Base-by-base conservation (phyloP, 2,113 vertebrate genomes). In the Centropus bengalensis region DNA sequence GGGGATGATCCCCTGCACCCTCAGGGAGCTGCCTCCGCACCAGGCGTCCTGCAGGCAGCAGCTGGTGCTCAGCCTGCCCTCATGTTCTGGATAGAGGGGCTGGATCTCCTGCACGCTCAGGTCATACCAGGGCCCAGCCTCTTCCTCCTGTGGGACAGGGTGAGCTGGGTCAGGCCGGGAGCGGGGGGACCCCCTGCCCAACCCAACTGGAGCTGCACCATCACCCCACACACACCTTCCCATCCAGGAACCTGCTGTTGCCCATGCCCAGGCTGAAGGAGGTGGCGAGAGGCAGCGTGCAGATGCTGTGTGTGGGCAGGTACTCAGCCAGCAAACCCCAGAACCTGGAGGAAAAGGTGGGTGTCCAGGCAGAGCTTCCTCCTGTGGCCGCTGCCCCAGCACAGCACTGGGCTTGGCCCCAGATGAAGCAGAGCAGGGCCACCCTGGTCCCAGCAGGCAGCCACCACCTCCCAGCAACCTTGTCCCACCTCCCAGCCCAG, bases 261-360 rank as follows among this genome's bases (percentile, higher is more conserved):
- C 99, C 99, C 97, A 98, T 98, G 89, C 99, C 99, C 96, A 99
- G 98, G 96, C 99, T 99, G 97, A 99, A 99, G 45, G 98, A 99
- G 12, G 99, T 99, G 93, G 97, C 62, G 7, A 99, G 98, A 62
- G 99, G 99, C 42, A 99, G 97, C 0, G 94, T 94, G 19, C 97
- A 97, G 87, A 97, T 40, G 56, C 98, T 98, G 80, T 99, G 99
- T 1, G 97, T 89, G 92, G 97, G 98, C 68, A 99, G 98, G 74
- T 97, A 95, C 73, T 96, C 96, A 0, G 94, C 96, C 89, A 99
- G 97, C 54, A 93, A 97, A 55, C 91, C 86, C 99, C 99, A 99
- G 97, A 99, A 99, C 96, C 99, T 99, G 76, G 10, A 27, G 51
- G 32, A 28, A 76, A 40, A 51, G 38, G 59, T 1, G 5, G 5